These are phyloP conservation scores for Lumbricus terrestris DNA, from an alignment of 2,888 invertebrate genomes.

Conservation along the genomic window DNA sequence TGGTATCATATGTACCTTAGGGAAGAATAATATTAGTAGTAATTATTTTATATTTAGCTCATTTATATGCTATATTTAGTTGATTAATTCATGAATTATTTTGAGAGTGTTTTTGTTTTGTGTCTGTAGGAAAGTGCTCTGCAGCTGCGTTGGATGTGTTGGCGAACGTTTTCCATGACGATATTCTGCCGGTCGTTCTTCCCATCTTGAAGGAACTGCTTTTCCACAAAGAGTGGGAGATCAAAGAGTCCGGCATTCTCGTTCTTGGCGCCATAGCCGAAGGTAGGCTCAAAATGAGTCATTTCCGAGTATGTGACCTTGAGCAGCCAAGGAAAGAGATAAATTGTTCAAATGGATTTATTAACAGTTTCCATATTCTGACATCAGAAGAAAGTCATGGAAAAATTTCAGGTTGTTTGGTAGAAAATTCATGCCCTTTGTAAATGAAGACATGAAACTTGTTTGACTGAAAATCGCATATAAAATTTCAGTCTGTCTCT, in stretches of 20 bases:
- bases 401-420: too few species aligned
- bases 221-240: constrained; percentile 92
- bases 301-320: background rate
- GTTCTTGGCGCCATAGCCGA: constrained; percentile 87
- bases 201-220: constrained; percentile 95
- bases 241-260: constrained; percentile 89
- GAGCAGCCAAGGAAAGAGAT: too few species aligned
- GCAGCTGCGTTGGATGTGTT: constrained; percentile 96
- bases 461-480: too few species aligned
- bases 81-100: background rate
- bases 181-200: constrained; percentile 85
- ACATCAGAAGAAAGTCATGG: too few species aligned
- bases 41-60: too few species aligned
- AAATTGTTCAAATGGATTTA: too few species aligned
- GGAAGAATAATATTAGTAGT: too few species aligned
- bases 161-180: constrained; percentile 94
- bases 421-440: too few species aligned
- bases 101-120: background rate
- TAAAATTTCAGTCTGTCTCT: too few species aligned
- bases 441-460: too few species aligned
- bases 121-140: constrained; percentile 79
- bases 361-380: too few species aligned
- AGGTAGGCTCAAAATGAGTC: constrained; percentile 52
- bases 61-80: too few species aligned
- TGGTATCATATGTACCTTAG: background rate